phyloP scores from a whole-genome alignment of 2,113 vertebrate genomes.

The Pteropus alecto region DNA sequence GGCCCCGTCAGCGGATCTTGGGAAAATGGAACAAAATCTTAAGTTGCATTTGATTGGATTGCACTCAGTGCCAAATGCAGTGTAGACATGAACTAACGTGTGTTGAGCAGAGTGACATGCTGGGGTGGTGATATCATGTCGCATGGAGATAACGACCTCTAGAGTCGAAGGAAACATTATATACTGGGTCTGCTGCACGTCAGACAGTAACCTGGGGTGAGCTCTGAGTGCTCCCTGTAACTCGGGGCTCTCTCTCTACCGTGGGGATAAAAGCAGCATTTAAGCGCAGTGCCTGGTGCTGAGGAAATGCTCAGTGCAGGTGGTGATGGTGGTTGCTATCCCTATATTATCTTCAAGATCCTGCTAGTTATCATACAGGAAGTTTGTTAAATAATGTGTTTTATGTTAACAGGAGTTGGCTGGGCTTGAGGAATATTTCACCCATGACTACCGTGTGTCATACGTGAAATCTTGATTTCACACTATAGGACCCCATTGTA shows the following conservation, averaged over 20 bases:
- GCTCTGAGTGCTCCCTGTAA: fast-evolving
- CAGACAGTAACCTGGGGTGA: too few species aligned
- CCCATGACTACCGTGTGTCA: not conserved
- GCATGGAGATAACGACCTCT: not conserved
- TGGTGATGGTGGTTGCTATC: too few species aligned
- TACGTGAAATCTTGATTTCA: not conserved
- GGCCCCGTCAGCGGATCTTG: not conserved
- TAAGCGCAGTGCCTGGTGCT: fast-evolving
- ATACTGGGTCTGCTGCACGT: not conserved
- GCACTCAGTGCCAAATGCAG: not conserved
- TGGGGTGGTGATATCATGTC: not conserved
- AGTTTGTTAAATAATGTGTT: not conserved
- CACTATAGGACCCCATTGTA: not conserved
- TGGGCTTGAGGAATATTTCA: not conserved
- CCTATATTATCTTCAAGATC: fast-evolving
- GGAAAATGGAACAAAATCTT: not conserved
- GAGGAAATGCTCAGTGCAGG: not conserved
- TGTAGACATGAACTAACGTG: not conserved
- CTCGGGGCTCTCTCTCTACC: not conserved
- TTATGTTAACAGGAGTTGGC: not conserved
- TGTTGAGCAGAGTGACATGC: not conserved
- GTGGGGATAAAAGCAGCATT: not conserved
- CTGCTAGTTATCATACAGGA: not conserved
- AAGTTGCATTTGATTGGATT: not conserved
- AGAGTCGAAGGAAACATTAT: not conserved